Percentiles rank a stretch among this genome's conserved stretches.
Conservation (phyloP, 2,113 vertebrate species). For the Tiliqua scincoides region DNA sequence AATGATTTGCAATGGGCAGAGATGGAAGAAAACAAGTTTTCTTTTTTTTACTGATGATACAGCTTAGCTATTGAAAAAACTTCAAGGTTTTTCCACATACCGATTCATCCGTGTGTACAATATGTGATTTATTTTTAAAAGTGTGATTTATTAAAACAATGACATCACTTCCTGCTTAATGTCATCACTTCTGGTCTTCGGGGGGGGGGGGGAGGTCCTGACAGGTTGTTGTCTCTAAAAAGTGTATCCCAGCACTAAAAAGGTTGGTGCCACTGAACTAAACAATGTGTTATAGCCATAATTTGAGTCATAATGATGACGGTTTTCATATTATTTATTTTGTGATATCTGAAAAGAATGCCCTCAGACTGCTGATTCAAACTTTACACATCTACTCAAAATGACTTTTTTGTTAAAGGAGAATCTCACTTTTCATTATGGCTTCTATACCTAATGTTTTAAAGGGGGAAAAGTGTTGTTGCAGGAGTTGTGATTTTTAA, state of each 20-base stretch:
- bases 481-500: conserved; percentile 10
- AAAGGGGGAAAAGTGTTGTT: neutral
- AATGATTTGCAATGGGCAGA: neutral
- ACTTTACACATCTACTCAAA: neutral
- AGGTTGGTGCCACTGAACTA: neutral
- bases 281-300: neutral
- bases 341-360: neutral
- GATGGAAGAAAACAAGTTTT: neutral
- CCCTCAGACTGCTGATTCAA: neutral
- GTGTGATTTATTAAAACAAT: no score
- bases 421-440: neutral
- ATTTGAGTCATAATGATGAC: neutral
- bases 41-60: no score
- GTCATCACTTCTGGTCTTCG: no score
- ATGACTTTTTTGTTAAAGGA: neutral
- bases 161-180: no score
- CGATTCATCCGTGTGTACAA: no score
- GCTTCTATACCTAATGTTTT: neutral
- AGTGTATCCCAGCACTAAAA: no score
- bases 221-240: no score
- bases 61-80: no score
- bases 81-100: no score
- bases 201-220: no score
- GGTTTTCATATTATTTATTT: neutral
- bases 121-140: no score